Evolutionary conservation across 1,140 invertebrate genomes (phyloP).

Genomic region (Drosophila melanica): DNA sequence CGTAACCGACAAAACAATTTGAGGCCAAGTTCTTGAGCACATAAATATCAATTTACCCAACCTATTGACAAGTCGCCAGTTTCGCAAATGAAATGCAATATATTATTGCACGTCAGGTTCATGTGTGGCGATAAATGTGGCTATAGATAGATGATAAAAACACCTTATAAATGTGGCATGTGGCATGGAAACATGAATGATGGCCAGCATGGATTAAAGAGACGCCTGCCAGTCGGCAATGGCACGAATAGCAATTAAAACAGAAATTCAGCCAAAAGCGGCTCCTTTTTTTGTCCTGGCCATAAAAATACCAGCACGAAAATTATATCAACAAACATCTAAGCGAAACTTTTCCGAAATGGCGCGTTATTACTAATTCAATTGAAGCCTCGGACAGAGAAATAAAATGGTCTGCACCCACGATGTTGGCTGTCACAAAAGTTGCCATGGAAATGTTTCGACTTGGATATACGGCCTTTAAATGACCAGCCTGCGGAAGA

Average conservation of each 20-base stretch:
- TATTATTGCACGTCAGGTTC: slow-evolving; percentile 38
- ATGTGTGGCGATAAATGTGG: slow-evolving; percentile 11
- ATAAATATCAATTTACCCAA: slow-evolving; percentile 67
- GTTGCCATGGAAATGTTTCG: slow-evolving; percentile 39
- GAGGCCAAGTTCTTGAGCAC: slow-evolving; percentile 25
- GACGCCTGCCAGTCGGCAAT: slow-evolving; percentile 15
- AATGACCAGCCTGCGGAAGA: slow-evolving; percentile 20
- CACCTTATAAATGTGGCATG: slow-evolving; percentile 19
- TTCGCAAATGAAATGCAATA: slow-evolving; percentile 53
- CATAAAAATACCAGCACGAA: slow-evolving; percentile 38
- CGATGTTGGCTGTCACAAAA: slow-evolving; percentile 30
- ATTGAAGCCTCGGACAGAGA: slow-evolving; percentile 26
- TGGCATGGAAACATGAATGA: slow-evolving; percentile 39
- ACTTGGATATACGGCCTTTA: slow-evolving; percentile 31
- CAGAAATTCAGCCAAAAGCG: not conserved
- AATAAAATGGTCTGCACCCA: not conserved
- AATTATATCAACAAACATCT: slow-evolving; percentile 45
- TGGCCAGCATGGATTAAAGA: slow-evolving; percentile 34
- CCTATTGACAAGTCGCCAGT: slow-evolving; percentile 38
- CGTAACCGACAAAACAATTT: slow-evolving; percentile 23
- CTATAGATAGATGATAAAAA: slow-evolving; percentile 20
- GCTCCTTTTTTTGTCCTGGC: not conserved
- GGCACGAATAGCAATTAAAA: slow-evolving; percentile 34
- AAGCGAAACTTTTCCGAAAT: slow-evolving; percentile 31
- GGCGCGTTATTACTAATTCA: slow-evolving; percentile 29